Conservation (phyloP, 2,888 invertebrate species). For the Salpingus planirostris region DNA sequence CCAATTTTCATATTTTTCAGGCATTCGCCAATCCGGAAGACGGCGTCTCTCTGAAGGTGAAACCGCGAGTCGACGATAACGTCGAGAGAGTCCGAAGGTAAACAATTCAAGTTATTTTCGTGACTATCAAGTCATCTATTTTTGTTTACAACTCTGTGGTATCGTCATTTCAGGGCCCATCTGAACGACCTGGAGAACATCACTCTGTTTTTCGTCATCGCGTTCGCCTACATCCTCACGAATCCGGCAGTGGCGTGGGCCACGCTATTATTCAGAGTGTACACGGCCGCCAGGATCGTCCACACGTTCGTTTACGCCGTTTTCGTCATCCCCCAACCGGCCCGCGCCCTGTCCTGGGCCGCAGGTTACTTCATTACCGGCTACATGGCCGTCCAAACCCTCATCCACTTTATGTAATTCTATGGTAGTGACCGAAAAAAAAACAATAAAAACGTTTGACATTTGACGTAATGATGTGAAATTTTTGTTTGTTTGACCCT, state of each 20-base stretch:
- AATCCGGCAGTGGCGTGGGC: constrained; percentile 47
- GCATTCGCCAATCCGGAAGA: constrained; percentile 49
- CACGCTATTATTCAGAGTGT: constrained; percentile 46
- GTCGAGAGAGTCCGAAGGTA: constrained; percentile 46
- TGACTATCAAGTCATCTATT: neutral
- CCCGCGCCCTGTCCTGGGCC: constrained; percentile 22
- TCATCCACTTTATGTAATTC: constrained; percentile 4
- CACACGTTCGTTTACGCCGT: constrained; percentile 60
- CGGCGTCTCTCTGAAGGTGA: constrained; percentile 24
- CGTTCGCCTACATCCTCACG: constrained; percentile 52
- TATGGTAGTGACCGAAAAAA: no score
- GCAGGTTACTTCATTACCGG: constrained; percentile 23
- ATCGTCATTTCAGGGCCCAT: constrained; percentile 52
- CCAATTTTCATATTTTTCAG: constrained; percentile 29
- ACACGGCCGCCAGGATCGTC: constrained; percentile 47
- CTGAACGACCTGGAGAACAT: constrained; percentile 67
- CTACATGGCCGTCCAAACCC: constrained; percentile 23
- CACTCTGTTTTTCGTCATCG: constrained; percentile 53
- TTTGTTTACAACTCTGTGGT: constrained; percentile 4
- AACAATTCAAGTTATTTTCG: constrained; percentile 2
- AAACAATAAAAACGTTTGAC: no score
- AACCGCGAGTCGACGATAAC: constrained; percentile 38
- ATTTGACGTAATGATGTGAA: no score
- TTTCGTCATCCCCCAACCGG: constrained; percentile 51
- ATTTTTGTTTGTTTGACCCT: no score